A percentile compares a stretch with the other conserved stretches of the same genome.
Conservation (phyloP, 1,140 invertebrate species). For the Papilio glaucus region DNA sequence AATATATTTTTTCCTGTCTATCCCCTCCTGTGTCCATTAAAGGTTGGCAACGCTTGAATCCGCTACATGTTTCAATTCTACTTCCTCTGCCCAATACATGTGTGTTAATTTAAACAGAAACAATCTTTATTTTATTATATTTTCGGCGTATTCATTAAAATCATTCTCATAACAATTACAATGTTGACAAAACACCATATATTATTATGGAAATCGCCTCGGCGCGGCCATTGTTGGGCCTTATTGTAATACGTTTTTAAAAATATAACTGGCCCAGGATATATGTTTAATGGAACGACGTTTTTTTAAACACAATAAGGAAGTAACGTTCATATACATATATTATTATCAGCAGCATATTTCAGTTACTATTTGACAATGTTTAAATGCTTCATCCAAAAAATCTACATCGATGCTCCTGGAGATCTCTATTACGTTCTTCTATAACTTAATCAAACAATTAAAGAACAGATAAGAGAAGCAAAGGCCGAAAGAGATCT, state of each 20-base stretch:
- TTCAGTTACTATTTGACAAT: not conserved
- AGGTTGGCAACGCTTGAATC: too few relatives aligned
- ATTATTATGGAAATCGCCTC: not conserved
- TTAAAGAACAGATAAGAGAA: too few relatives aligned
- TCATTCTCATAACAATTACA: not conserved
- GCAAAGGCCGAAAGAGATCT: too few relatives aligned
- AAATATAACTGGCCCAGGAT: not conserved
- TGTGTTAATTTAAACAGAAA: not conserved
- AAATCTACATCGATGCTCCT: too few relatives aligned
- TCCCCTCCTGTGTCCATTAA: too few relatives aligned
- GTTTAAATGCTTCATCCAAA: too few relatives aligned
- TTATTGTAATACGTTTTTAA: slow-evolving; percentile 1
- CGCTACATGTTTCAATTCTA: not conserved
- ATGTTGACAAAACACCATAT: slow-evolving; percentile 2
- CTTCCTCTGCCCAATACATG: not conserved
- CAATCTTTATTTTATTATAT: slow-evolving; percentile 1
- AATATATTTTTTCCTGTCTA: too few relatives aligned
- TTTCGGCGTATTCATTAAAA: slow-evolving; percentile 16
- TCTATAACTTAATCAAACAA: too few relatives aligned
- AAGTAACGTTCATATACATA: not conserved
- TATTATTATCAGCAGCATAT: not conserved
- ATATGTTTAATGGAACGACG: not conserved
- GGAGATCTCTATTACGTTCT: too few relatives aligned
- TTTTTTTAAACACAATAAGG: slow-evolving; percentile 1
- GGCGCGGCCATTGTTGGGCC: not conserved